Evolutionary conservation across 2,888 invertebrate species (phyloP).

Genomic region (Marasmarcha lunaedactyla): DNA sequence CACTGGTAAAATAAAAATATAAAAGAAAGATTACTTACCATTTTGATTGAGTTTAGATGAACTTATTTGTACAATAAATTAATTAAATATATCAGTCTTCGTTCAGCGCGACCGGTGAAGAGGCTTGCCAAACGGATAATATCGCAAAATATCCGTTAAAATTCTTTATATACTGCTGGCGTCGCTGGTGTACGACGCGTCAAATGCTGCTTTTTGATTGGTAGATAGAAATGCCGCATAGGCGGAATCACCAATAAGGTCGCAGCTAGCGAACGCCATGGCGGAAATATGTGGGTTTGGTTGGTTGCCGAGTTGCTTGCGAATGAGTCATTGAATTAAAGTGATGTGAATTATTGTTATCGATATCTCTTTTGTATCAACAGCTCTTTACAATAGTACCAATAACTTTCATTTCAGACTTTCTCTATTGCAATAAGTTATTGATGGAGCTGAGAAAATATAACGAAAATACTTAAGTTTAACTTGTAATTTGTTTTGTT

Average conservation of each 20-base stretch:
- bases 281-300: slow-evolving; percentile 62
- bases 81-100: slow-evolving; percentile 55
- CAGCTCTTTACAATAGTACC: too few relatives aligned
- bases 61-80: slow-evolving; percentile 60
- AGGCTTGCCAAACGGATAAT: slow-evolving; percentile 77
- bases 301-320: slow-evolving; percentile 22
- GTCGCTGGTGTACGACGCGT: slow-evolving; percentile 65
- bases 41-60: slow-evolving; percentile 58
- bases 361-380: too few relatives aligned
- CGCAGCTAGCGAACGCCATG: slow-evolving; percentile 57
- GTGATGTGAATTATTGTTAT: slow-evolving; percentile 4
- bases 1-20: too few relatives aligned
- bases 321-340: slow-evolving; percentile 27
- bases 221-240: slow-evolving; percentile 48
- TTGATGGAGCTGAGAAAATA: too few relatives aligned
- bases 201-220: slow-evolving; percentile 49
- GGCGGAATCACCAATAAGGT: slow-evolving; percentile 55
- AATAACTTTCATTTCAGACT: too few relatives aligned
- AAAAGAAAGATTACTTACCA: slow-evolving; percentile 52
- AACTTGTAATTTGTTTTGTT: too few relatives aligned
- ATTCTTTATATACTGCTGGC: slow-evolving; percentile 68
- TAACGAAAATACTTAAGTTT: too few relatives aligned
- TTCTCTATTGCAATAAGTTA: too few relatives aligned
- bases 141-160: slow-evolving; percentile 47
- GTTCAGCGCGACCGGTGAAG: slow-evolving; percentile 76